Percentiles rank a stretch among this genome's conserved stretches.
Conservation (phyloP, 2,113 vertebrate genomes). For the Stigmatopora nigra region DNA sequence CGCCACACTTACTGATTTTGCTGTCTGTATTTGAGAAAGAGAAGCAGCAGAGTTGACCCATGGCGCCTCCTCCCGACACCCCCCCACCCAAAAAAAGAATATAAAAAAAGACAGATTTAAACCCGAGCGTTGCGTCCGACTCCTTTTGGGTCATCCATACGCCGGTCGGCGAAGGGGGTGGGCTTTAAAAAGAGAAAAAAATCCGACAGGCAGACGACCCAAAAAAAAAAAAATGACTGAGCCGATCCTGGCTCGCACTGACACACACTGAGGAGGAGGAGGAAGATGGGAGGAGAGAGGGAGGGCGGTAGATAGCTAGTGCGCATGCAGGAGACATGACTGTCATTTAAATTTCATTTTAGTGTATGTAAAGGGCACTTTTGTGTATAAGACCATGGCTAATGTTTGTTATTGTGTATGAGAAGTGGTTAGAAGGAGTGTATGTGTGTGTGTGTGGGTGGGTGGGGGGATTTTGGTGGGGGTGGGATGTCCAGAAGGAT, state of each 20-base stretch:
- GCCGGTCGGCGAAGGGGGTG: background rate
- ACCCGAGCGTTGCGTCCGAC: constrained; percentile 18
- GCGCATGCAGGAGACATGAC: constrained; percentile 12
- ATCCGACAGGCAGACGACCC: constrained; percentile 29
- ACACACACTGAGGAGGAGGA: constrained; percentile 41
- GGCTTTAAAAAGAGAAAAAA: constrained; percentile 24
- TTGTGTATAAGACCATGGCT: constrained; percentile 23
- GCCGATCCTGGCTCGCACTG: constrained; percentile 43
- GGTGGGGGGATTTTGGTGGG: constrained; percentile 6
- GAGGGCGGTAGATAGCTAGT: constrained; percentile 10
- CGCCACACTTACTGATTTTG: constrained; percentile 83
- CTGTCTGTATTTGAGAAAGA: constrained; percentile 85
- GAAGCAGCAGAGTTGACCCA: constrained; percentile 97
- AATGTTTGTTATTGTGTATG: constrained; percentile 2
- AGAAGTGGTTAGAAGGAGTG: constrained; percentile 17
- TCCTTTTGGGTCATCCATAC: constrained; percentile 13
- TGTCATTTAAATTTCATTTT: constrained; percentile 3
- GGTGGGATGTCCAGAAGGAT: constrained; percentile 17
- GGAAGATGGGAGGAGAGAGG: constrained; percentile 15
- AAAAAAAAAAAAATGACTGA: constrained; percentile 41
- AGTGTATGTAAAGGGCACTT: constrained; percentile 6
- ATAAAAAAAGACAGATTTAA: constrained; percentile 11
- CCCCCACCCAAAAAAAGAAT: constrained; percentile 2
- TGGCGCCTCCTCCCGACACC: constrained; percentile 65
- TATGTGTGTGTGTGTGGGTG: constrained; percentile 18